A percentile compares a stretch with the other conserved stretches of the same genome.
Evolutionary conservation across 2,797 vertebrate genomes (phyloP).

Genomic region (Rhabdomys pumilio): DNA sequence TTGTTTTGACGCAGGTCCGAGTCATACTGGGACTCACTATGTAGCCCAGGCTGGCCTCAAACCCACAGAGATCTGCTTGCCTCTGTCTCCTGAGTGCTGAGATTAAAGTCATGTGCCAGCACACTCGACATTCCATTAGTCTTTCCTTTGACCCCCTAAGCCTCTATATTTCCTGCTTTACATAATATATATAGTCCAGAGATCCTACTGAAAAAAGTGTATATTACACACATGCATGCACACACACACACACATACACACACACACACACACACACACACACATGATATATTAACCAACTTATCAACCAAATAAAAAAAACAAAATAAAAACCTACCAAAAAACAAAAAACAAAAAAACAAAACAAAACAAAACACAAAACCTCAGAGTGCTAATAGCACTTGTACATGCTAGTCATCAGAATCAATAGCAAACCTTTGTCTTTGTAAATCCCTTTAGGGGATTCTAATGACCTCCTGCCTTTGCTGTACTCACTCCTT

Average conservation of each 20-base stretch:
- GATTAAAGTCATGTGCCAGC: neutral
- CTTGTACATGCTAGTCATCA: conserved; percentile 17
- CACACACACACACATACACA: neutral
- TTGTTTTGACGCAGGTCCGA: neutral
- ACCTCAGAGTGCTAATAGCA: neutral
- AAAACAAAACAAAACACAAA: neutral
- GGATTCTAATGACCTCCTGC: neutral
- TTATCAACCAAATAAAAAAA: neutral
- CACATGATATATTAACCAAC: neutral
- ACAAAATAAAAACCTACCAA: too few relatives aligned
- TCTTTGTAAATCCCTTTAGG: neutral
- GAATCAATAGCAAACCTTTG: neutral
- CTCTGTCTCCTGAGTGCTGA: neutral
- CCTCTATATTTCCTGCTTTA: conserved; percentile 4
- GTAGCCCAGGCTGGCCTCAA: too few relatives aligned
- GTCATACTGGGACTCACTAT: neutral
- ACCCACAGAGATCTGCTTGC: neutral
- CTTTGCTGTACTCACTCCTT: neutral
- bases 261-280: neutral
- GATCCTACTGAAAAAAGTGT: neutral
- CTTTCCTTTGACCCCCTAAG: neutral
- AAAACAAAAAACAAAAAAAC: too few relatives aligned
- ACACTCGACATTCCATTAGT: neutral
- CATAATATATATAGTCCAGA: neutral
- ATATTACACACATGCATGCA: neutral